Base-by-base conservation (phyloP, 2,113 vertebrate genomes). In the Labrus mixtus region DNA sequence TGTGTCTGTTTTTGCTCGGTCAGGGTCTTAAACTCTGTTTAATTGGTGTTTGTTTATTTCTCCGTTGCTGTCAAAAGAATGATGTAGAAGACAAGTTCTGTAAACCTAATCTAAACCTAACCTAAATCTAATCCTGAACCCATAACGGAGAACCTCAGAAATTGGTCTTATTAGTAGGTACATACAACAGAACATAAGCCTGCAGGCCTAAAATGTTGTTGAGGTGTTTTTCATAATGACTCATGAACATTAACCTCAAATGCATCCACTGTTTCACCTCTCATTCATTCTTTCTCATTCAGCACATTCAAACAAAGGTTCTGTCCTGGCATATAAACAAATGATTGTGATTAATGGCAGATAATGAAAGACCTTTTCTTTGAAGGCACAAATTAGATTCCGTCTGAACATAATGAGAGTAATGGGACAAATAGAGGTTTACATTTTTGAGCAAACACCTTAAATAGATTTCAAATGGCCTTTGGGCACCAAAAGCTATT, bases 381-480 rank as follows among this genome's bases (percentile, higher is more conserved):
- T 33, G 29, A 33, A 33, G 29, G 4, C 29, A 33, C 29, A 33
- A 33, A 33, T 33, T 4, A 33, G 29, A 6, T 33, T 33, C 29
- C 29, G 29, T 33, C 29, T 33, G 4, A 33, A 33, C 29, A 33
- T 6, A 33, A 33, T 2, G 25, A 25, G 25, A 25, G 25, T 2
- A 25, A 25, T 25, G 25, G 3, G 25, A 25, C 25, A 25, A 25
- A 25, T 3, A 25, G 25, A 25, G 25, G 25, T 25, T 25, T 25
- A 25, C 25, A 25, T 25, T 25, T 25, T 25, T 25, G 25, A 25
- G 25, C 25, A 57, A 89, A 80, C 76, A 79, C 56, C 72, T 65
- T 56, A 63, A 89, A 86, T 79, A 43, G 45, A 70, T 84, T 76
- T 25, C 45, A 78, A 74, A 71, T 75, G 74, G 71, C 69, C 79